phyloP scores from a whole-genome alignment of 1,140 invertebrate genomes.

The Rhagoletis pomonella region DNA sequence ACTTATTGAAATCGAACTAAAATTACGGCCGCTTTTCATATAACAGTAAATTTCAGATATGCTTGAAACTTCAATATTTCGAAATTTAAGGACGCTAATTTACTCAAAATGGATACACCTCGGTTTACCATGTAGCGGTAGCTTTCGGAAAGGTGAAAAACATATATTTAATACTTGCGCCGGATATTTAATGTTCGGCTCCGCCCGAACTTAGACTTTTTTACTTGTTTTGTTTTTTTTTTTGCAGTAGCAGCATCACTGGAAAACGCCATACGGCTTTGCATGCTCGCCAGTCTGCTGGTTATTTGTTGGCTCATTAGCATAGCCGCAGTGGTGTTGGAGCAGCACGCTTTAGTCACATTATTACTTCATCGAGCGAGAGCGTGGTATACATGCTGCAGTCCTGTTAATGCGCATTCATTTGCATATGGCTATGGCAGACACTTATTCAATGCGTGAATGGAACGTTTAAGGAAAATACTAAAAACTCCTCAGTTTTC shows the following conservation, averaged over 20 bases:
- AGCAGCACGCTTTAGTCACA: constrained; percentile 1
- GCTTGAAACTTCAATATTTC: too few species aligned
- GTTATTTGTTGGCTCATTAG: constrained; percentile 67
- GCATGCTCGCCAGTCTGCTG: not conserved
- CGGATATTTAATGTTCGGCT: too few species aligned
- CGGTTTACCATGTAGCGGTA: too few species aligned
- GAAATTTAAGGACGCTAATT: too few species aligned
- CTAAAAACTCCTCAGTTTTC: constrained; percentile 60
- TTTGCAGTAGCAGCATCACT: not conserved
- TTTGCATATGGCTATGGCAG: not conserved
- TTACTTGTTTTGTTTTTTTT: too few species aligned
- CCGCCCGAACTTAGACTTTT: too few species aligned
- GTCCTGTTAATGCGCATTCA: not conserved
- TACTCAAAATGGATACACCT: too few species aligned
- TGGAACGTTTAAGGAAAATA: constrained; percentile 4
- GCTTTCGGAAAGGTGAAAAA: too few species aligned
- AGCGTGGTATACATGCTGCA: not conserved
- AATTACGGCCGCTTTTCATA: too few species aligned
- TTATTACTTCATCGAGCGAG: constrained; percentile 5
- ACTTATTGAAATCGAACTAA: too few species aligned
- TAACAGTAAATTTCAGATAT: too few species aligned
- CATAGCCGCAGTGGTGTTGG: constrained; percentile 58
- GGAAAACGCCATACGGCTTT: constrained; percentile 29
- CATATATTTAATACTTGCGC: too few species aligned
- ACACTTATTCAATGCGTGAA: not conserved